Evolutionary conservation across 2,888 invertebrate species (phyloP).

Genomic region (Helleia helle): DNA sequence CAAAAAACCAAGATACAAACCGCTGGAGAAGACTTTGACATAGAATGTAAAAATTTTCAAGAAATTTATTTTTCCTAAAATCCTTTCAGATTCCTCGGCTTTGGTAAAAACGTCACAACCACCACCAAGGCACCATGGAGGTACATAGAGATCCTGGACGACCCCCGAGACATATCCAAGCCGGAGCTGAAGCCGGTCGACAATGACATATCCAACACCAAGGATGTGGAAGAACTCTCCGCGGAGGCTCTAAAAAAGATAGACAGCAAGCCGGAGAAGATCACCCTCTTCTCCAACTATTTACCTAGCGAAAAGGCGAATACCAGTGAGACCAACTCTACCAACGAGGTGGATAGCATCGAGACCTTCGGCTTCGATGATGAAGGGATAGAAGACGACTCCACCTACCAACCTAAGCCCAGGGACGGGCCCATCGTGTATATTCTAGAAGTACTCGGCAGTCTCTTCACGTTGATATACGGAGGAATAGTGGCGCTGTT

Average conservation of each 20-base stretch:
- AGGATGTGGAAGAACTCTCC: constrained; percentile 54
- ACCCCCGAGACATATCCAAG: constrained; percentile 30
- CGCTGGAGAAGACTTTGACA: too few species aligned
- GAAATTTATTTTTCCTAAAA: too few species aligned
- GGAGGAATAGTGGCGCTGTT: constrained; percentile 44
- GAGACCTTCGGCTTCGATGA: constrained; percentile 33
- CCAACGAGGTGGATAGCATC: constrained; percentile 29
- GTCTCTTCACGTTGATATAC: constrained; percentile 44
- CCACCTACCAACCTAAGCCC: constrained; percentile 12
- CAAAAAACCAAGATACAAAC: too few species aligned
- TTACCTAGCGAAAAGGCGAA: constrained; percentile 30
- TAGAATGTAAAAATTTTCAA: too few species aligned
- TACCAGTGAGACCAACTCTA: constrained; percentile 7
- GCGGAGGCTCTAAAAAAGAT: constrained; percentile 34
- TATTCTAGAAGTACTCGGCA: constrained; percentile 46
- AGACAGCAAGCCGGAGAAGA: constrained; percentile 54
- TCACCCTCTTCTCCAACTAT: constrained; percentile 43
- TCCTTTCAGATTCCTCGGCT: constrained; percentile 52
- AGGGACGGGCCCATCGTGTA: constrained; percentile 37
- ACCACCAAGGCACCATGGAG: constrained; percentile 33
- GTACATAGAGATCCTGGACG: constrained; percentile 42
- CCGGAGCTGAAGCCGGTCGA: constrained; percentile 30
- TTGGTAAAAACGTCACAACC: constrained; percentile 28
- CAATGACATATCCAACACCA: constrained; percentile 36
- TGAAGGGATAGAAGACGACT: constrained; percentile 5